phyloP scores from a whole-genome alignment of 2,797 vertebrate genomes.

The Paguma larvata region DNA sequence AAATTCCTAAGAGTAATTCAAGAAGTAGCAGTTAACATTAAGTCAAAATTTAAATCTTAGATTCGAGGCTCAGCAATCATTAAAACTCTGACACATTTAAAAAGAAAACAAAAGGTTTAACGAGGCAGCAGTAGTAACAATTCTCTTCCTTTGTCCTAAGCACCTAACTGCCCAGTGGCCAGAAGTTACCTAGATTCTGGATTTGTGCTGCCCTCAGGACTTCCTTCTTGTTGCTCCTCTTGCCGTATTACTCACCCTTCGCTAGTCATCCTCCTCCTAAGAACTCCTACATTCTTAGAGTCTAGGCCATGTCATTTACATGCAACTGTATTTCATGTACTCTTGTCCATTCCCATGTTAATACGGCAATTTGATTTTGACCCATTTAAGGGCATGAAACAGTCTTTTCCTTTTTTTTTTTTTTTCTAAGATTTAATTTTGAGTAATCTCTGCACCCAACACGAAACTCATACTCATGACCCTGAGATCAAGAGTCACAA shows the following conservation, averaged over 20 bases:
- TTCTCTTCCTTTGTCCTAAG: background rate
- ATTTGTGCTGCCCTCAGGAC: background rate
- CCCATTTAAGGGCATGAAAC: conserved; percentile 18
- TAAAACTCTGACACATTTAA: conserved; percentile 2
- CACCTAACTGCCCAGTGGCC: background rate
- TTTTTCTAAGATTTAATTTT: background rate
- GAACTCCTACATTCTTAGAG: background rate
- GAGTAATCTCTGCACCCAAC: background rate
- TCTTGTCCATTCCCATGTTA: conserved; percentile 5
- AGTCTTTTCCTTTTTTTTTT: background rate
- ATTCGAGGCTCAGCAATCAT: conserved; percentile 3
- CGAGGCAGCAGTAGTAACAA: background rate
- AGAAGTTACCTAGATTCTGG: background rate
- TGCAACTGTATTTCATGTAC: background rate
- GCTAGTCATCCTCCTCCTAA: background rate
- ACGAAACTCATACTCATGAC: background rate
- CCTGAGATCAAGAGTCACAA: background rate
- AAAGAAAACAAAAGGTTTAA: background rate
- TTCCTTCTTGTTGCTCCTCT: background rate
- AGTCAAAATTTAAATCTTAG: conserved; percentile 46
- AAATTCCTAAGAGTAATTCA: conserved; percentile 7
- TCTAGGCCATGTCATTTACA: background rate
- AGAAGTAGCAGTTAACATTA: background rate
- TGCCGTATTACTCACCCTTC: background rate
- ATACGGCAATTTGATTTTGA: background rate